phyloP scores from a whole-genome alignment of 2,797 vertebrate genomes.

The Holocentrus rufus region DNA sequence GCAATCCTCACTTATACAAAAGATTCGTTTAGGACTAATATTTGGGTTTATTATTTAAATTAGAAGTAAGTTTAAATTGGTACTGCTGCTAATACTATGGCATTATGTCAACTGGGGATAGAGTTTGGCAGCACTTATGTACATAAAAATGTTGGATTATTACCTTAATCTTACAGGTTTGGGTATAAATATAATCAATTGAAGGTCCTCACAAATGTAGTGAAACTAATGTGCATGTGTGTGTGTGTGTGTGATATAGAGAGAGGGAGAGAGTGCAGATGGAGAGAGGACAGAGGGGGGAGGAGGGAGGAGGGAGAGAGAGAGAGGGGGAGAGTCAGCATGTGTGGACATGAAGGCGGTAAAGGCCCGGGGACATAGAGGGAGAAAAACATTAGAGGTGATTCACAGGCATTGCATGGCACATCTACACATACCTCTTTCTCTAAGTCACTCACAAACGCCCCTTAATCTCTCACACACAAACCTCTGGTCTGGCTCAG shows the following conservation, averaged over 20 bases:
- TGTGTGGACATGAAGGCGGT: conserved; percentile 74
- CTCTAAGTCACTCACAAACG: conserved; percentile 69
- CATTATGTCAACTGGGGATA: too few relatives aligned
- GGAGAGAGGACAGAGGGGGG: conserved; percentile 46
- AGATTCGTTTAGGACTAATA: too few relatives aligned
- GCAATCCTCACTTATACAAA: too few relatives aligned
- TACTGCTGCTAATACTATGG: too few relatives aligned
- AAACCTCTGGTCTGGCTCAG: conserved; percentile 24
- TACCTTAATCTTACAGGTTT: too few relatives aligned
- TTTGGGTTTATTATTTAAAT: too few relatives aligned
- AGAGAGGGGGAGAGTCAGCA: conserved; percentile 50
- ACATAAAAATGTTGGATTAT: too few relatives aligned
- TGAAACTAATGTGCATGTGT: conserved; percentile 45
- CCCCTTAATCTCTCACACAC: conserved; percentile 66
- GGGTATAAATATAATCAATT: background rate
- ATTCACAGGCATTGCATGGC: conserved; percentile 76
- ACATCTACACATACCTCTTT: conserved; percentile 79
- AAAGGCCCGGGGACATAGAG: conserved; percentile 71
- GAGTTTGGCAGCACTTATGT: too few relatives aligned
- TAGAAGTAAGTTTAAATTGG: too few relatives aligned
- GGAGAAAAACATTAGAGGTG: conserved; percentile 82
- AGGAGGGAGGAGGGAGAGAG: conserved; percentile 36
- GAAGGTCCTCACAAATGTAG: conserved; percentile 27
- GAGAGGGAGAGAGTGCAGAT: conserved; percentile 30
- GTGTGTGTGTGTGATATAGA: conserved; percentile 37